phyloP scores from a whole-genome alignment of 1,140 invertebrate species.

The Drosophila pallidifrons region DNA sequence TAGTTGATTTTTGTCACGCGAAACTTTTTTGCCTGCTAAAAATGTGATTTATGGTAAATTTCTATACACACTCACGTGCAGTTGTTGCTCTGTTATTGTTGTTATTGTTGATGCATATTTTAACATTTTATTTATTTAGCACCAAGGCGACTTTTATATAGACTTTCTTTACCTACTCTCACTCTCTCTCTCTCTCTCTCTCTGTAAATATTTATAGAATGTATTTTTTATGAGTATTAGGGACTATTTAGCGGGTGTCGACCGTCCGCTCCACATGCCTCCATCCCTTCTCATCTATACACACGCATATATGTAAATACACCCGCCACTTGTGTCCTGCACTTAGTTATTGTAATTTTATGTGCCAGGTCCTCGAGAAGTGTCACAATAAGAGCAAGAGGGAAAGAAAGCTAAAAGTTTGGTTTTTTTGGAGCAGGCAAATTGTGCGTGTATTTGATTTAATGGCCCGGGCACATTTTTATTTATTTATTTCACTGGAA shows the following conservation, averaged over 20 bases:
- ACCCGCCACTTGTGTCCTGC: conserved; percentile 24
- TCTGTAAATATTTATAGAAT: conserved; percentile 22
- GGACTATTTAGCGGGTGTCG: conserved; percentile 41
- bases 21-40: conserved; percentile 65
- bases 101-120: conserved; percentile 66
- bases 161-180: not conserved
- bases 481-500: conserved; percentile 65
- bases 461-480: conserved; percentile 60
- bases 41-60: conserved; percentile 80
- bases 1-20: conserved; percentile 82
- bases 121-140: conserved; percentile 79
- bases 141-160: conserved; percentile 48
- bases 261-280: conserved; percentile 15
- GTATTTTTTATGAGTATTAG: conserved; percentile 36
- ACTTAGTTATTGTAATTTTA: conserved; percentile 77
- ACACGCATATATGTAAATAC: not conserved
- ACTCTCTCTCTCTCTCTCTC: not conserved
- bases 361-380: not conserved
- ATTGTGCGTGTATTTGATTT: conserved; percentile 72
- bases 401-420: conserved; percentile 7
- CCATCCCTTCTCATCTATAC: too few species aligned
- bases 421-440: conserved; percentile 26
- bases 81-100: conserved; percentile 12
- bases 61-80: conserved; percentile 63
- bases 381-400: too few species aligned